A percentile compares a stretch with the other conserved stretches of the same genome.
phyloP scores from a whole-genome alignment of 2,797 vertebrate genomes.

The Peromyscus aztecus region DNA sequence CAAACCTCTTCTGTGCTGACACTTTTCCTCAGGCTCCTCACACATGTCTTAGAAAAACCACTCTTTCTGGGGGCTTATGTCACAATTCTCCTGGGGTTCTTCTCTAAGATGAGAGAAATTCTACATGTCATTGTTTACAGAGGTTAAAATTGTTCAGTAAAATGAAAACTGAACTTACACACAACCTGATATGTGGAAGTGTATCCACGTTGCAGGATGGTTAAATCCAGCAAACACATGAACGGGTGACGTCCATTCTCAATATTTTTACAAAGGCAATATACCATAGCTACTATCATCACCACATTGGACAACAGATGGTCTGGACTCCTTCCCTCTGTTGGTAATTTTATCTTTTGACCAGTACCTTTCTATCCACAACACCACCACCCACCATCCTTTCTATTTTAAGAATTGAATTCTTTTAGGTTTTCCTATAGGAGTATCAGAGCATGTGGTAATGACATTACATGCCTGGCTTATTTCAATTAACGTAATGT shows the following conservation, averaged over 20 bases:
- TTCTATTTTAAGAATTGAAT: background rate
- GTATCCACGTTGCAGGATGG: background rate
- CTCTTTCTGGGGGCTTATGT: background rate
- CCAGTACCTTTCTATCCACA: background rate
- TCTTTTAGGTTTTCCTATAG: background rate
- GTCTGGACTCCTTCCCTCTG: background rate
- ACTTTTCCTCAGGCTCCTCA: too few species aligned
- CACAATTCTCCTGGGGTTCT: background rate
- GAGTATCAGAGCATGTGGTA: background rate
- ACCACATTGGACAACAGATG: background rate
- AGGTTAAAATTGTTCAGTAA: background rate
- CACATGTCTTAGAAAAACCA: background rate
- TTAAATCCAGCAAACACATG: background rate
- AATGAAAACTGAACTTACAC: background rate
- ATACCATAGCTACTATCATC: background rate
- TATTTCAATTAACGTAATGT: background rate
- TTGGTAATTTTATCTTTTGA: background rate
- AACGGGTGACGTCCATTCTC: background rate
- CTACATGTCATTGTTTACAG: background rate
- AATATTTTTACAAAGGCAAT: background rate
- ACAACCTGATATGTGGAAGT: background rate
- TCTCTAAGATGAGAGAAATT: background rate
- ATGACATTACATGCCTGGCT: too few species aligned
- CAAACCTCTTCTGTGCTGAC: too few species aligned
- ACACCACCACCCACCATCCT: background rate